A percentile compares a stretch with the other conserved stretches of the same genome.
phyloP scores from a whole-genome alignment of 2,113 vertebrate genomes.

The Ceuthmochares aereus region DNA sequence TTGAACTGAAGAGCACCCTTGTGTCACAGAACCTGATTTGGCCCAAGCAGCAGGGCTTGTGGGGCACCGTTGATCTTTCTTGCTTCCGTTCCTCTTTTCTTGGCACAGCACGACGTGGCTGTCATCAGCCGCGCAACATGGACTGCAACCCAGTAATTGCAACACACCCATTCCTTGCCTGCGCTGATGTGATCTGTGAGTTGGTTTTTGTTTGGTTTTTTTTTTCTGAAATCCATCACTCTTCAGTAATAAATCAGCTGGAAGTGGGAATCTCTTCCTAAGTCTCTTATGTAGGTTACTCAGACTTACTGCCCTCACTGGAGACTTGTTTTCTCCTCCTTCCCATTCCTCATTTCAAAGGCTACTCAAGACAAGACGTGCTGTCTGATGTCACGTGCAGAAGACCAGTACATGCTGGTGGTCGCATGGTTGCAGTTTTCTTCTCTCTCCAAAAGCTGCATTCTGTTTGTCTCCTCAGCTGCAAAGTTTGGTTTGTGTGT shows the following conservation, averaged over 20 bases:
- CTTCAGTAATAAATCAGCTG: not conserved
- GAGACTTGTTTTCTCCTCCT: not conserved
- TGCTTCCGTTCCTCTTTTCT: constrained; percentile 1
- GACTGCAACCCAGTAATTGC: not conserved
- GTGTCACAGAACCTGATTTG: constrained; percentile 6
- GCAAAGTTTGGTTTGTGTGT: not conserved
- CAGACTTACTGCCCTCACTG: not conserved
- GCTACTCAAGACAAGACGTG: not conserved
- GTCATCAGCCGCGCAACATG: not conserved
- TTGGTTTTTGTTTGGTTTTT: not conserved
- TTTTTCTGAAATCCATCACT: not conserved
- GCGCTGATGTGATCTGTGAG: not conserved
- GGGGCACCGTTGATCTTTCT: not conserved
- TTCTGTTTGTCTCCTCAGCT: not conserved
- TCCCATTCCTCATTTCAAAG: not conserved
- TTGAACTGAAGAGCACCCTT: constrained; percentile 32
- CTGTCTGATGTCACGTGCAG: not conserved
- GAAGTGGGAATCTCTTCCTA: not conserved
- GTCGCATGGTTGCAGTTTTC: not conserved
- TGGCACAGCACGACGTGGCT: not conserved
- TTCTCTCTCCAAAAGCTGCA: not conserved
- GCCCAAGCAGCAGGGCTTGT: not conserved
- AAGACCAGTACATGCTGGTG: not conserved
- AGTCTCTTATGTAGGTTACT: not conserved
- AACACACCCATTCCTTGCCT: not conserved